A percentile compares a stretch with the other conserved stretches of the same genome.
These are phyloP conservation scores for Apamea epomidion DNA, from an alignment of 2,888 invertebrate genomes.

Conservation along the genomic window DNA sequence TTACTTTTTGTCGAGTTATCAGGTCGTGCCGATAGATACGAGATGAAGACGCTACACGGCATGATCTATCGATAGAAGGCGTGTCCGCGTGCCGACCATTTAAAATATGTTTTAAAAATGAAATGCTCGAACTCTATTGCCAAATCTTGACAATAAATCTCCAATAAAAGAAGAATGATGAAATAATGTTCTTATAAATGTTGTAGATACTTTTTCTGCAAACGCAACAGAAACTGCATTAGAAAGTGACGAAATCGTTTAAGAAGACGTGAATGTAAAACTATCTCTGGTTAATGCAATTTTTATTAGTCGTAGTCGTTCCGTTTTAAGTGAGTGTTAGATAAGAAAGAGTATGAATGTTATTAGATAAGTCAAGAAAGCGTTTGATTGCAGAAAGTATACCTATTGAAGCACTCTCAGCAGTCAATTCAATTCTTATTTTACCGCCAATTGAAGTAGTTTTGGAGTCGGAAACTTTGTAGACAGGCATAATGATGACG, in stretches of 20 bases:
- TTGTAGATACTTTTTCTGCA: conserved; percentile 1
- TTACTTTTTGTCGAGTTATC: conserved; percentile 71
- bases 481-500: background rate
- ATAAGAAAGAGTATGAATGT: conserved; percentile 11
- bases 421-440: background rate
- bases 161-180: background rate
- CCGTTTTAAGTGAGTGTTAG: conserved; percentile 10
- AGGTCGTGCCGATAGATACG: conserved; percentile 46
- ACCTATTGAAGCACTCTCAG: background rate
- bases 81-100: conserved; percentile 13
- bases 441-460: background rate
- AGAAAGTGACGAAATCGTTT: conserved; percentile 40
- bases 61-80: conserved; percentile 43
- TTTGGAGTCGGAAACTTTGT: background rate
- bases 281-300: conserved; percentile 22
- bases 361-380: conserved; percentile 32
- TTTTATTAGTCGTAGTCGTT: conserved; percentile 24
- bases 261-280: conserved; percentile 27
- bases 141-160: background rate
- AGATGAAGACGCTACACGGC: conserved; percentile 40
- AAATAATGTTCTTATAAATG: background rate
- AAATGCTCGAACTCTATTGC: background rate
- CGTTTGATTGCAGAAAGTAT: background rate
- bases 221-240: conserved; percentile 36
- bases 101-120: background rate